These are phyloP conservation scores for Calycopis cecrops DNA, from an alignment of 1,140 invertebrate species.

Conservation along the genomic window DNA sequence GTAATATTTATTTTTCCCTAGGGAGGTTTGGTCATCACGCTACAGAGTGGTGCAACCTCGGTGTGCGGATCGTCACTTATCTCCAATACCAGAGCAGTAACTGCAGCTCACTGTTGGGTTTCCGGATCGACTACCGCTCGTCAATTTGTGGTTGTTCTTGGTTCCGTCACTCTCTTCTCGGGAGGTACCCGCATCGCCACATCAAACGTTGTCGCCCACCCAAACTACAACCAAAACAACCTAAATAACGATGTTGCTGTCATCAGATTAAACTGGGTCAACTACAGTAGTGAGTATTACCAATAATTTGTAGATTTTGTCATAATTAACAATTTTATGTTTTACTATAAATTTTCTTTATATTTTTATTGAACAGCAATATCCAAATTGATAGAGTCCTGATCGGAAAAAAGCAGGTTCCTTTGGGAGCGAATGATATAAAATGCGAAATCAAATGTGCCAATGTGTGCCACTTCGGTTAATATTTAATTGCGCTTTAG, in stretches of 20 bases:
- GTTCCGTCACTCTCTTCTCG: conserved; percentile 17
- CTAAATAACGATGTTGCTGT: conserved; percentile 30
- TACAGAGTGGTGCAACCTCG: conserved; percentile 15
- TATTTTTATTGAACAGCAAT: not conserved
- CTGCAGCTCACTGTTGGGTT: conserved; percentile 21
- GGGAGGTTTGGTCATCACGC: conserved; percentile 16
- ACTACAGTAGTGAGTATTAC: conserved; percentile 20
- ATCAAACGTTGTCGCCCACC: conserved; percentile 19
- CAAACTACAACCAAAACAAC: conserved; percentile 18
- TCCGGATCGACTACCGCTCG: not conserved
- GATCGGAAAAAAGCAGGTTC: not conserved
- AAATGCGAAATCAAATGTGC: too few relatives aligned
- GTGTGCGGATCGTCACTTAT: conserved; percentile 20
- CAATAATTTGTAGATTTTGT: not conserved
- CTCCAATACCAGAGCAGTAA: conserved; percentile 12
- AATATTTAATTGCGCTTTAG: too few relatives aligned
- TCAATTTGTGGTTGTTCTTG: conserved; percentile 17
- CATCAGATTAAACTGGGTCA: conserved; percentile 15
- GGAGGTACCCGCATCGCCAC: conserved; percentile 22
- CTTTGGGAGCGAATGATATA: too few relatives aligned
- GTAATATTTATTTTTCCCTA: not conserved
- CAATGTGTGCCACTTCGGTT: too few relatives aligned
- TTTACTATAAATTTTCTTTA: not conserved
- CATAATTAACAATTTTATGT: too few relatives aligned
- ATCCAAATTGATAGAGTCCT: not conserved